Evolutionary conservation across 1,140 invertebrate species (phyloP), one percentile per base, ranked within the genome.

Genomic region (Nasonia longicornis): DNA sequence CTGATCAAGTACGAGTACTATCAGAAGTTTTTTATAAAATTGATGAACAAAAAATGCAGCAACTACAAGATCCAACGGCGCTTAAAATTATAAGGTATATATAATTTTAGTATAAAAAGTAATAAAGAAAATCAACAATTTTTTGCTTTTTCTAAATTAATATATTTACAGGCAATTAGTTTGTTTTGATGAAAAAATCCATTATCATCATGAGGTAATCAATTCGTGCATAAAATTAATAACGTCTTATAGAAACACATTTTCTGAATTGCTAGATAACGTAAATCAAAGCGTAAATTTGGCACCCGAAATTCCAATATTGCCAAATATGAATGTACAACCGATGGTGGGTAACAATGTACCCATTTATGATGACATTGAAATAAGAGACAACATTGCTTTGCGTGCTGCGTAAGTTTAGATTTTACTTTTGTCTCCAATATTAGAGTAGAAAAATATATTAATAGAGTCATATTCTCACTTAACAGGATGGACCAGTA

Each of bases 401-500:
- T 29, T 79, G 26, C 45, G 67, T 38, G 29, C 69, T 10, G 1
- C 72, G 77, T 79, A 79, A 72, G 77, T 64, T 35, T n/a, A n/a
- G 4, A 38, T 74, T 71, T 31, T 26, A 67, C 7, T 67, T 12
- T 67, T 26, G 8, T n/a, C 8, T 11, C 12, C 12, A 67, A 29
- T 63, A 31, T 3, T 29, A 6, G 2, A 11, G 22, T 29, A 66
- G 22, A 66, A n/a, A 26, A 26, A 67, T 22, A 74, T 71, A 84
- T 72, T 71, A 1, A 12, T 79, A 29, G n/a, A 63, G 66, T 67
- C n/a, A 38, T 82, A 72, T 71, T 80, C 72, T 80, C 71, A 67
- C 12, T 31, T 12, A 26, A 29, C 69, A 88, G 86, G 26, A 42
- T 87, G 29, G 78, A 85, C 12, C 83, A 84, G 69, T 84, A 80